A percentile compares a stretch with the other conserved stretches of the same genome.
These are phyloP conservation scores for Perdita meconis DNA, from an alignment of 2,888 invertebrate genomes.

Conservation along the genomic window DNA sequence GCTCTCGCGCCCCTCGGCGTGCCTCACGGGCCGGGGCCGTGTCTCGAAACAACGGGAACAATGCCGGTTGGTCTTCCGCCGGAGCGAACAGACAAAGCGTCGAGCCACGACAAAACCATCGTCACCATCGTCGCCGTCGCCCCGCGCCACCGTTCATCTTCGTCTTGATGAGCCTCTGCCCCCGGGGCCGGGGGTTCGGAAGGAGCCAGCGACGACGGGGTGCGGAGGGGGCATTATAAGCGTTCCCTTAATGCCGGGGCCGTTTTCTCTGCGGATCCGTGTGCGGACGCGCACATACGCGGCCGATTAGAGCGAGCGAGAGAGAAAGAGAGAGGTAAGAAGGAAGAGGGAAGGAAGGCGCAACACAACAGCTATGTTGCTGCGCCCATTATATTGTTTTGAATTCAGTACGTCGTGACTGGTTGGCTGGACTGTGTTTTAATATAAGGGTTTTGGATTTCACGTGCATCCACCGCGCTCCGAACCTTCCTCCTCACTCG, in stretches of 20 bases:
- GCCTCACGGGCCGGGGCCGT: constrained; percentile 51
- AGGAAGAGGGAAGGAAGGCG: constrained; percentile 9
- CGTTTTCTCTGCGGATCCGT: constrained; percentile 37
- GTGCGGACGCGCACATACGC: constrained; percentile 3
- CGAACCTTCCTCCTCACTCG: constrained; percentile 44
- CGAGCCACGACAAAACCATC: constrained; percentile 66
- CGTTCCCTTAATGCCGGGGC: constrained; percentile 62
- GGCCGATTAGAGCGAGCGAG: not conserved
- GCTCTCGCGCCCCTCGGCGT: constrained; percentile 26
- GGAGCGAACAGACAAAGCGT: constrained; percentile 70
- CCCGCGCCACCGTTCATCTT: constrained; percentile 23
- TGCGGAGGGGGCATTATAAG: constrained; percentile 60
- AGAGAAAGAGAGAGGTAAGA: constrained; percentile 1
- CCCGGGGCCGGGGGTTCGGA: constrained; percentile 15
- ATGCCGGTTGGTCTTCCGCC: constrained; percentile 74
- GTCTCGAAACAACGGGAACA: constrained; percentile 75
- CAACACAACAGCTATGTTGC: constrained; percentile 66
- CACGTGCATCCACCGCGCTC: constrained; percentile 72
- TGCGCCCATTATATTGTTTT: constrained; percentile 80
- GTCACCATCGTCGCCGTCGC: constrained; percentile 58
- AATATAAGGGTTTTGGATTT: constrained; percentile 81
- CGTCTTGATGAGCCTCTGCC: constrained; percentile 12
- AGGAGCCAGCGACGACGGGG: constrained; percentile 28
- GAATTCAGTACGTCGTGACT: constrained; percentile 76
- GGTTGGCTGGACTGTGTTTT: constrained; percentile 75